Evolutionary conservation across 2,113 vertebrate genomes (phyloP).

Genomic region (Crotalus helleri): DNA sequence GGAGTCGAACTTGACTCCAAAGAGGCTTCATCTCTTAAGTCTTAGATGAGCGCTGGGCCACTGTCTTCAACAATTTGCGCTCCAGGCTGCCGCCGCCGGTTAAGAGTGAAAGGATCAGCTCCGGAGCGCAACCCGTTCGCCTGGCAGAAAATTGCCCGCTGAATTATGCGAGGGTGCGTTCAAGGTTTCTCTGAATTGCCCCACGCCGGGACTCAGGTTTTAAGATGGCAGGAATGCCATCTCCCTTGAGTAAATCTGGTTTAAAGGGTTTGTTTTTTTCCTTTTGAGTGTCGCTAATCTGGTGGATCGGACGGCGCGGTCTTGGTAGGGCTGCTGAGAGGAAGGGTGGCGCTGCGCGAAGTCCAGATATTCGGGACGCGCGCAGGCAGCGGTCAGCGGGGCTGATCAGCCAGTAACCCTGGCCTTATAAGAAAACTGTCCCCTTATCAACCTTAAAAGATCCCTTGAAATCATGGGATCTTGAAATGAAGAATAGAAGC

Average conservation of each 20-base stretch:
- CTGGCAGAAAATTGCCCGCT: neutral
- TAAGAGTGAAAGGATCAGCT: neutral
- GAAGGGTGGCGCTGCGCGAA: slow-evolving; percentile 9
- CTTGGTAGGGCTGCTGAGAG: neutral
- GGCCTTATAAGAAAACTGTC: neutral
- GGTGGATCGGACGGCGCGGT: neutral
- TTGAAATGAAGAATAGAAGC: neutral
- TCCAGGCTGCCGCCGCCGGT: neutral
- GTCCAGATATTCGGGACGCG: neutral
- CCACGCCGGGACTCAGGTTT: neutral
- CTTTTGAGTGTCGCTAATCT: neutral
- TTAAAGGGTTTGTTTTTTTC: neutral
- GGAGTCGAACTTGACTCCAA: neutral
- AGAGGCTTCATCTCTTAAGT: neutral
- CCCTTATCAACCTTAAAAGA: neutral
- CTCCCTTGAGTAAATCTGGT: neutral
- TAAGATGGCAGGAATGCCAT: neutral
- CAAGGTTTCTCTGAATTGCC: neutral
- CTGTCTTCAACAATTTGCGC: neutral
- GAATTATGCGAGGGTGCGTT: neutral
- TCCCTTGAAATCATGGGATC: neutral
- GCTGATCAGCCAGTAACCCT: neutral
- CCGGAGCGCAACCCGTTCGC: neutral
- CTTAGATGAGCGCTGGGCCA: neutral
- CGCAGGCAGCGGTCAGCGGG: neutral